Evolutionary conservation across 2,113 vertebrate species (phyloP).

Genomic region (Amblyornis subalaris): DNA sequence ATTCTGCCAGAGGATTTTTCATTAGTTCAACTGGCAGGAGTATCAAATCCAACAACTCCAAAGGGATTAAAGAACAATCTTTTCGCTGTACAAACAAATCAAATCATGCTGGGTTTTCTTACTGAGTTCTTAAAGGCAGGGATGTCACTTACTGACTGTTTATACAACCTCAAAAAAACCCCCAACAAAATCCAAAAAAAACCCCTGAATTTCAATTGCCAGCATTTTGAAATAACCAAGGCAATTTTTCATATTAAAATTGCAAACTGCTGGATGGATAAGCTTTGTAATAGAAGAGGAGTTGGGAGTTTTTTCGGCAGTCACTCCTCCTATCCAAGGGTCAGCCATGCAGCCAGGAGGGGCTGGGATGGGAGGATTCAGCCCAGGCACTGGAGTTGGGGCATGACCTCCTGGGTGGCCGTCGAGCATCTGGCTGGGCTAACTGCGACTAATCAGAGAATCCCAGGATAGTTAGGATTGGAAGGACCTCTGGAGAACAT

Average conservation of each 20-base stretch:
- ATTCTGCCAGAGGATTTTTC: constrained; percentile 28
- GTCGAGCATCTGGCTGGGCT: no score
- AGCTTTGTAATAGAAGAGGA: neutral
- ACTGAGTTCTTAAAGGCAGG: constrained; percentile 14
- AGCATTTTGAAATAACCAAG: neutral
- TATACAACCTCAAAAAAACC: neutral
- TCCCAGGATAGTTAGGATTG: neutral
- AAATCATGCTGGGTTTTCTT: constrained; percentile 2
- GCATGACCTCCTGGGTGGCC: neutral
- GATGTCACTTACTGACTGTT: constrained; percentile 9
- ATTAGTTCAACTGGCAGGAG: constrained; percentile 29
- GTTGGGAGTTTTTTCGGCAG: neutral
- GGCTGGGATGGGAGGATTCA: neutral
- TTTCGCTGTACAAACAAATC: neutral
- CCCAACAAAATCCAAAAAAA: neutral
- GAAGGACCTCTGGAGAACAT: neutral
- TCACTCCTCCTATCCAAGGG: neutral
- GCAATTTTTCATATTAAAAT: neutral
- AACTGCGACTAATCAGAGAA: neutral
- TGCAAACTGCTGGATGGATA: neutral
- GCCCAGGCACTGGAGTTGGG: rapidly evolving
- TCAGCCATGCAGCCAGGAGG: neutral
- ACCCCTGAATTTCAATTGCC: neutral
- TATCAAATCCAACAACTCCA: constrained; percentile 21
- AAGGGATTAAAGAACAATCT: constrained; percentile 44